Base-by-base conservation (phyloP, 2,888 invertebrate genomes). In the Eutolmus rufibarbis region DNA sequence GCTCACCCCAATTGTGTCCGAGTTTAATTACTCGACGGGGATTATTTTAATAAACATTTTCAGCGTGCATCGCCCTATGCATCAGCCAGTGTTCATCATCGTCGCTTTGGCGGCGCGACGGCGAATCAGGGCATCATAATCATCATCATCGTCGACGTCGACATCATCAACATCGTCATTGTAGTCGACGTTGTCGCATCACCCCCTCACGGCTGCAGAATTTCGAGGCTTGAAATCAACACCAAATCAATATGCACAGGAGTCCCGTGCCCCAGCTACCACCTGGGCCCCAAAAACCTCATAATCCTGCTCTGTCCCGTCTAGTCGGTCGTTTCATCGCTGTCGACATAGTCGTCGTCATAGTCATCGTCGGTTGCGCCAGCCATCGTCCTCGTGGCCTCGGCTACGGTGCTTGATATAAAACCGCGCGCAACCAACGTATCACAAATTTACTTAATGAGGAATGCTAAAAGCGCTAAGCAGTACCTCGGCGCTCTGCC, bases 401-500 rank as follows among this genome's bases (percentile, higher is more conserved):
- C 51, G 51, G 51, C 46, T 78, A 40, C n/a, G 51, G 79, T 79
- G 28, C 79, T 79, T 79, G 56, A 79, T 79, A 51, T 51, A 28
- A 79, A 79, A 79, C 34, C 79, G 79, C 51, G 79, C 51, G 51
- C 51, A 79, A 79, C 79, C 46, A 31, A 79, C 51, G 28, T 79
- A 79, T 79, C 56, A 79, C 51, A 79, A 79, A 79, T 79, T 79
- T 79, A 51, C 79, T 79, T 79, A 79, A 79, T 51, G 79, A 79
- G 79, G 79, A 51, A 79, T 79, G 79, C 79, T 79, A 79, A 79
- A 40, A 79, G 51, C 46, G 79, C 51, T 79, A 79, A 79, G 79
- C 79, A 46, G 51, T 78, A n/a, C 78, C 79, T 56, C 28, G 23
- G 12, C 66, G 23, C 66, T 66, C 66, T 28, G 66, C 28, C 57